Base-by-base conservation (phyloP, 2,797 vertebrate genomes). In the Percopsis omiscomaycus region DNA sequence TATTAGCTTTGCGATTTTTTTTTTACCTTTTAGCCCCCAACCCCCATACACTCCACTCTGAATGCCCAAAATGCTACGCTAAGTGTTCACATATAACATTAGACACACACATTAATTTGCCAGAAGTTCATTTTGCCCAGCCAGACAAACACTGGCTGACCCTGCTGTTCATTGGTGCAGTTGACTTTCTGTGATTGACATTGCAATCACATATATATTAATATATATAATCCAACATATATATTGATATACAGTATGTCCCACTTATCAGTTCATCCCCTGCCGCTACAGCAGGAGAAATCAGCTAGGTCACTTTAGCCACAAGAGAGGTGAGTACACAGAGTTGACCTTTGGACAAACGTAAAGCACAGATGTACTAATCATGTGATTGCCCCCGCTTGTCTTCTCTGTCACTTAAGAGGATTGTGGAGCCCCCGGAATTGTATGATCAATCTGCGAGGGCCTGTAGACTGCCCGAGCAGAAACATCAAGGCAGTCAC, bases 331-430 rank as follows among this genome's bases (percentile, higher is more conserved):
- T 29, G 59, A 46, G 69, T 57, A 11, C 49, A 16, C 65, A 82
- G 83, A 78, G 78, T 73, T 77, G 86, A 88, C 88, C 88, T 85
- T 89, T 74, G 80, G 69, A 54, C 64, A 37, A 9, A 79, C 68
- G 72, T 75, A 75, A 59, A 52, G 79, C 63, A 66, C 61, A 74
- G 72, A 89, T 78, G 74, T 78, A 69, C 66, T 68, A 80, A 82
- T 81, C 75, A 75, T 73, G 69, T 86, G 85, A 87, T 89, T 89
- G 81, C 75, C 66, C 52, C 53, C 27, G 22, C 57, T 64, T 61
- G 66, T 83, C 66, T 53, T 69, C 46, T 57, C 61, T 75, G 82
- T 86, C 71, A 80, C 74, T 85, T 69, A 54, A 71, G 55, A 74
- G 80, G 80, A 86, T 83, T 85, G 81, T 80, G 49, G 59, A 66